Conservation (phyloP, 2,797 vertebrate genomes). For the Melanotaenia boesemani region DNA sequence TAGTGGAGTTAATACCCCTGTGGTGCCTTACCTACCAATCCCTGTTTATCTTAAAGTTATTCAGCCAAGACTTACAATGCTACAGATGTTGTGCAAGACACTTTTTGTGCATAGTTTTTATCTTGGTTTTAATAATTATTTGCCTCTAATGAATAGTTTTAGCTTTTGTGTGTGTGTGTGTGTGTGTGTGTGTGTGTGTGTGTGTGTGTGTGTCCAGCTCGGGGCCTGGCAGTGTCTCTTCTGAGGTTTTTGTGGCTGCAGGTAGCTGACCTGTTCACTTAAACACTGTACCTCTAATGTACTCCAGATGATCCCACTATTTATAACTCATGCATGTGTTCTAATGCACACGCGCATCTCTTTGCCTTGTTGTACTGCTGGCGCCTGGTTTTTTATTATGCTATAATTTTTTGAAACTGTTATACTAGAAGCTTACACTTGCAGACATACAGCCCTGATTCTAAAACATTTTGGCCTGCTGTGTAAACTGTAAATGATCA, state of each 20-base stretch:
- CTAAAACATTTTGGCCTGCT: not conserved
- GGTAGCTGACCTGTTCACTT: constrained; percentile 84
- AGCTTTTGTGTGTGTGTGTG: constrained; percentile 6
- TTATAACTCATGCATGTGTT: constrained; percentile 64
- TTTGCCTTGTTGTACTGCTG: constrained; percentile 36
- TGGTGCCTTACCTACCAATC: constrained; percentile 72
- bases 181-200: constrained; percentile 27
- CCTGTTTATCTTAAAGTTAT: constrained; percentile 74
- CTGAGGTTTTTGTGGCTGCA: constrained; percentile 81
- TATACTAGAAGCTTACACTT: constrained; percentile 31
- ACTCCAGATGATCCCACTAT: constrained; percentile 81
- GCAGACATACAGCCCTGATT: not conserved
- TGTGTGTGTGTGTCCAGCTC: constrained; percentile 33
- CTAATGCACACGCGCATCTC: not conserved
- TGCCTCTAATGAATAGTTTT: constrained; percentile 15
- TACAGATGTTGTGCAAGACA: constrained; percentile 18
- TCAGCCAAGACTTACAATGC: constrained; percentile 22
- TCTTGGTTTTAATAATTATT: constrained; percentile 20
- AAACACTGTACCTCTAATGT: constrained; percentile 78
- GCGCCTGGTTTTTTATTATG: constrained; percentile 49
- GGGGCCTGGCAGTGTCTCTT: constrained; percentile 54
- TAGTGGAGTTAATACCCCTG: constrained; percentile 74
- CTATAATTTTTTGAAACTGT: constrained; percentile 45
- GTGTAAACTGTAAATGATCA: not conserved
- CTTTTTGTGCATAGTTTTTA: constrained; percentile 23